Base-by-base conservation (phyloP, 1,140 invertebrate species). In the Wasmannia auropunctata region DNA sequence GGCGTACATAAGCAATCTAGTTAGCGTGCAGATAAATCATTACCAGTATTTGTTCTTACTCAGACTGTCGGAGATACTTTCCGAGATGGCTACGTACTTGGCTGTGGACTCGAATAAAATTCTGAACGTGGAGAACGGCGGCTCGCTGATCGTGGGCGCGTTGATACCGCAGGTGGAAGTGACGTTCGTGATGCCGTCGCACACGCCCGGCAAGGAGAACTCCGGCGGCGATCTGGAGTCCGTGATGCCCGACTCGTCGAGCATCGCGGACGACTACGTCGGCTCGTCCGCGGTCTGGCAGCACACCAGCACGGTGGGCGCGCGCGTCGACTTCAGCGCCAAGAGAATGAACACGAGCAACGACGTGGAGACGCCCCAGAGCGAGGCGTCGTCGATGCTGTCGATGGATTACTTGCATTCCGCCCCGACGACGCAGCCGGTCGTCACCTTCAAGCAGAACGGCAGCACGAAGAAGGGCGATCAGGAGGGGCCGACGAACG, bases 41-140 rank as follows among this genome's bases (percentile, higher is more conserved):
- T 98, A 98, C 94, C 98, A 99, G 95, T 97, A 97, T 94, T 95
- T 99, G 67, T 99, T 99, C 94, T 94, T 99, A 34, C 94, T 99
- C 91, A 95, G 98, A 63, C 95, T 99, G 63, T 95, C 97, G 31
- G 98, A 99, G 95, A 96, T 97, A n/a, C 91, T 98, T 7, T 96
- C 97, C 2, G 97, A 98, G 93, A 95, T 98, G 94, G 96, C 97
- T 2, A 97, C 97, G 2, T 98, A 98, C 94, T 93, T 99, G 40
- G 96, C 97, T 22, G 95, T 98, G 62, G 98, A 99, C 93, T 97
- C 97, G 0, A 96, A 97, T 84, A 95, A 96, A 69, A 97, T 98
- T 90, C 92, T 97, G 69, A 96, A 96, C 86, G 94, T 95, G 46
- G 93, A 93, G 56, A 89, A 87, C 72, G 95, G 88, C 90, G 96